Conservation (phyloP, 2,888 invertebrate genomes). For the Lithophane ornitopus region DNA sequence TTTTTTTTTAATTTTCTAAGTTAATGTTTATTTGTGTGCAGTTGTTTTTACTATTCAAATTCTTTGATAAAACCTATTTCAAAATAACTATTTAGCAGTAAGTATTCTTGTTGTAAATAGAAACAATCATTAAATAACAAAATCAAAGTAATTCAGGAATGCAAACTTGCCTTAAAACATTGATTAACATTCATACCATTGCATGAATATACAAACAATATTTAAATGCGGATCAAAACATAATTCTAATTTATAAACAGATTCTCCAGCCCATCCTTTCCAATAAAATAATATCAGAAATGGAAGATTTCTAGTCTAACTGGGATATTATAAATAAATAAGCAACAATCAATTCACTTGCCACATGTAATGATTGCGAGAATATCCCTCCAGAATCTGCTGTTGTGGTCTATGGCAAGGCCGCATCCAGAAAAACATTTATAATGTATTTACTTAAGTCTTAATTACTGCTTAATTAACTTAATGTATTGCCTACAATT, state of each 20-base stretch:
- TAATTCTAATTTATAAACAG: slow-evolving; percentile 33
- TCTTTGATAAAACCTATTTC: not conserved
- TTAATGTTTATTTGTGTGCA: not conserved
- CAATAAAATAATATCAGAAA: slow-evolving; percentile 46
- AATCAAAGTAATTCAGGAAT: slow-evolving; percentile 46
- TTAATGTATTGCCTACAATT: slow-evolving; percentile 27
- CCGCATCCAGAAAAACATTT: slow-evolving; percentile 61
- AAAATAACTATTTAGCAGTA: slow-evolving; percentile 9
- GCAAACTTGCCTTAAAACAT: slow-evolving; percentile 42
- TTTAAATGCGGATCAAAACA: slow-evolving; percentile 39
- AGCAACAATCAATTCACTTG: slow-evolving; percentile 57
- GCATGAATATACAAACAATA: slow-evolving; percentile 51
- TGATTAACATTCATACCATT: slow-evolving; percentile 30
- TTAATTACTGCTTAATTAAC: slow-evolving; percentile 34
- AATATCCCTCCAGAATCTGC: slow-evolving; percentile 60
- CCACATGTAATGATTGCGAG: slow-evolving; percentile 56
- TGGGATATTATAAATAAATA: slow-evolving; percentile 58
- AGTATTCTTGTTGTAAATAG: slow-evolving; percentile 2
- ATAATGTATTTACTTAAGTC: slow-evolving; percentile 37
- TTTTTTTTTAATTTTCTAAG: too few species aligned
- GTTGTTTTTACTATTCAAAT: not conserved
- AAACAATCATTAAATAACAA: slow-evolving; percentile 29
- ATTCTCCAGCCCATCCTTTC: slow-evolving; percentile 41
- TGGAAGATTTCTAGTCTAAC: slow-evolving; percentile 36
- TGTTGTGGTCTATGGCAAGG: slow-evolving; percentile 56